phyloP scores from a whole-genome alignment of 2,888 invertebrate genomes.

The Digitonthophagus gazella region DNA sequence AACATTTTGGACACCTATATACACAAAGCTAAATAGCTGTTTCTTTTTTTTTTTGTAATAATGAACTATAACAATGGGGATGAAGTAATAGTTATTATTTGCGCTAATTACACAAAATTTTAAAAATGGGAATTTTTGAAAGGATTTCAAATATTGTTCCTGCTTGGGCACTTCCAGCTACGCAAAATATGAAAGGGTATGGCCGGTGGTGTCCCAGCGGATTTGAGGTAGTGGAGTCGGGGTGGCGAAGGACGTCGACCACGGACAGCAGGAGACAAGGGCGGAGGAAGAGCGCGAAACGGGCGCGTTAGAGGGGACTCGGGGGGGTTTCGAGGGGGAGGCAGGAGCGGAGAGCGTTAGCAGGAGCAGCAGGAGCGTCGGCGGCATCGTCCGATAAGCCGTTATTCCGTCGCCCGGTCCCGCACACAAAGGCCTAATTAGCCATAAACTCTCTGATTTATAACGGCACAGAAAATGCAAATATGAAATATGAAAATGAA shows the following conservation, averaged over 20 bases:
- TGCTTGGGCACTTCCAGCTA: background rate
- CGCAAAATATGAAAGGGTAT: background rate
- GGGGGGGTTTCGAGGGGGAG: slow-evolving; percentile 1
- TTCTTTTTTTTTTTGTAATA: no score
- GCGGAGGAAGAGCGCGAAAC: background rate
- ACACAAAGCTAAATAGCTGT: no score
- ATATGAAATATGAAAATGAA: slow-evolving; percentile 62
- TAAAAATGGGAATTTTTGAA: background rate
- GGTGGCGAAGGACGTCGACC: background rate
- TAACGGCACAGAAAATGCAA: slow-evolving; percentile 61
- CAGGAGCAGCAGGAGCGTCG: slow-evolving; percentile 24
- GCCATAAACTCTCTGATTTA: slow-evolving; percentile 66
- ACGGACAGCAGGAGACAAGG: background rate
- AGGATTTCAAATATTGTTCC: background rate
- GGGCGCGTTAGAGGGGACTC: background rate
- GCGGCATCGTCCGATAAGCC: slow-evolving; percentile 52
- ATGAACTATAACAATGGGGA: no score
- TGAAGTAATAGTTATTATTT: no score
- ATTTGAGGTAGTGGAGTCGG: background rate
- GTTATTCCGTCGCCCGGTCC: slow-evolving; percentile 47
- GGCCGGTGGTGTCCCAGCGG: background rate
- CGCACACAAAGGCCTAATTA: slow-evolving; percentile 58
- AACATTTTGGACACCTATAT: no score
- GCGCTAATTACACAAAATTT: no score
- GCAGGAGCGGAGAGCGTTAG: slow-evolving; percentile 12